Evolutionary conservation across 2,113 vertebrate genomes (phyloP).

Genomic region (Sceloporus tristichus): DNA sequence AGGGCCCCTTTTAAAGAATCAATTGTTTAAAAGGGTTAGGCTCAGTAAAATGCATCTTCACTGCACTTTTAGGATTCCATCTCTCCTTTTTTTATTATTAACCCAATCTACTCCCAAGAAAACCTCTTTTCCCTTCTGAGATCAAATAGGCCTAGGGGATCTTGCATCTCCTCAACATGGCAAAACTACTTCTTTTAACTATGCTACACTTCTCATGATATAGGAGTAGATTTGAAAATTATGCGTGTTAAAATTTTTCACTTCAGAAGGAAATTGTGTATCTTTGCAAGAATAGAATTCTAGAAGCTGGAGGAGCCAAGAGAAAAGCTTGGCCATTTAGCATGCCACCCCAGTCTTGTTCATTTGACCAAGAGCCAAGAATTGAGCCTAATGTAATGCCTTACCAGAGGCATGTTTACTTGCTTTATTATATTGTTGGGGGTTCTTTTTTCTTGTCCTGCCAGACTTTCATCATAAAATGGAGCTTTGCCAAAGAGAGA

Average conservation of each 20-base stretch:
- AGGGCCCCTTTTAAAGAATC: background rate
- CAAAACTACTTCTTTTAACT: background rate
- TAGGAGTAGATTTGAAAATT: background rate
- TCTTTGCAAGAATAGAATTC: slow-evolving; percentile 14
- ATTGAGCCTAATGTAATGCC: slow-evolving; percentile 42
- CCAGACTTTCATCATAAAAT: slow-evolving; percentile 56
- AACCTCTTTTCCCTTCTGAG: background rate
- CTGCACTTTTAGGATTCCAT: too few relatives aligned
- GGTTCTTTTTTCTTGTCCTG: slow-evolving; percentile 48
- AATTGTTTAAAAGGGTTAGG: too few relatives aligned
- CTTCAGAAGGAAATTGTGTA: slow-evolving; percentile 15
- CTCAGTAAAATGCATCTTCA: background rate
- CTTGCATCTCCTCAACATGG: too few relatives aligned
- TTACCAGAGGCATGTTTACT: slow-evolving; percentile 58
- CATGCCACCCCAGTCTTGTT: slow-evolving; percentile 42
- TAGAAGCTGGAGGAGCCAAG: slow-evolving; percentile 25
- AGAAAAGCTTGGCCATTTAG: background rate
- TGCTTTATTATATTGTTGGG: slow-evolving; percentile 25
- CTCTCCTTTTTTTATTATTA: background rate
- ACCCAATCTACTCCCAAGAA: too few relatives aligned
- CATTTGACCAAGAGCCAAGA: slow-evolving; percentile 54
- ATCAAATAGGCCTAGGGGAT: background rate
- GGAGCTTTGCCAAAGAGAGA: slow-evolving; percentile 43
- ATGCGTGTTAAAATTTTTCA: slow-evolving; percentile 30
- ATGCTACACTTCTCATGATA: fast-evolving